Percentiles rank a stretch among this genome's conserved stretches.
These are phyloP conservation scores for Sterna hirundo DNA, from an alignment of 2,113 vertebrate species.

Conservation along the genomic window DNA sequence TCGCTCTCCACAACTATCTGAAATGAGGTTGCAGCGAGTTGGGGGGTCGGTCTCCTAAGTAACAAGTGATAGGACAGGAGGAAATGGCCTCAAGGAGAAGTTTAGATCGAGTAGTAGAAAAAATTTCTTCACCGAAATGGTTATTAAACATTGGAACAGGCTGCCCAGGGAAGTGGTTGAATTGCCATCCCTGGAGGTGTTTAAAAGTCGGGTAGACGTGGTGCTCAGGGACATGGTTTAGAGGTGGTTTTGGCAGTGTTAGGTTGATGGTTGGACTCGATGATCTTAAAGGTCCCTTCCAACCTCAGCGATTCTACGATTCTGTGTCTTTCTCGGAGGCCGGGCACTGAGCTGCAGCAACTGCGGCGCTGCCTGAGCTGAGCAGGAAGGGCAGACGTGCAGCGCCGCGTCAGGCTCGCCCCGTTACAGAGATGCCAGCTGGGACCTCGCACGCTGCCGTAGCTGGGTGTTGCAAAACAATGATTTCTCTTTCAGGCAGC, in stretches of 20 bases:
- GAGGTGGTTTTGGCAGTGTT: background rate
- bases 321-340: background rate
- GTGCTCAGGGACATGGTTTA: background rate
- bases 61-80: background rate
- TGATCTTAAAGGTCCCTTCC: background rate
- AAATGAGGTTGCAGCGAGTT: background rate
- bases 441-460: fast-evolving
- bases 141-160: background rate
- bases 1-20: background rate
- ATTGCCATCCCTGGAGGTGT: background rate
- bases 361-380: background rate
- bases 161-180: background rate
- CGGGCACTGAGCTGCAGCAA: no score
- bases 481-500: background rate
- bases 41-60: background rate
- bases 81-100: background rate
- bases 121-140: background rate
- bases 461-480: fast-evolving
- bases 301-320: background rate
- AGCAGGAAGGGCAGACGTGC: background rate
- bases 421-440: background rate
- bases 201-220: background rate
- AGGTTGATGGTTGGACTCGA: background rate
- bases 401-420: background rate
- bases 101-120: background rate